Percentiles rank a stretch among this genome's conserved stretches.
These are phyloP conservation scores for Melipona bicolor DNA, from an alignment of 2,888 invertebrate species.

Conservation along the genomic window DNA sequence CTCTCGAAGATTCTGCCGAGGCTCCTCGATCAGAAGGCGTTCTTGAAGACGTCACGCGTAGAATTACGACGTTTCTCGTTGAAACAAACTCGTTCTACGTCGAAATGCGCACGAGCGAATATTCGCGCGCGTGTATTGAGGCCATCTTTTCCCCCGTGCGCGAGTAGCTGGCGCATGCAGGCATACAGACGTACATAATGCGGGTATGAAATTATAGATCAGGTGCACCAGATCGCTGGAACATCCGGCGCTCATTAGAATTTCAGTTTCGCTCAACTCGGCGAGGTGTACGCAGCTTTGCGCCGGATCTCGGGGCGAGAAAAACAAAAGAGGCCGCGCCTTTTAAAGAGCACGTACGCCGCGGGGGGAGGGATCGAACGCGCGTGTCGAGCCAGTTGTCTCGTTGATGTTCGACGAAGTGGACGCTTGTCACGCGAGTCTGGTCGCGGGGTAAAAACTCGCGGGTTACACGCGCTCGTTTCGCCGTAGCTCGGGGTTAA, in stretches of 20 bases:
- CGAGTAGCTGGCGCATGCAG: slow-evolving; percentile 35
- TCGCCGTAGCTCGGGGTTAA: neutral
- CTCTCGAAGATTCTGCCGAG: no score
- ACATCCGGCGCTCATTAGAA: slow-evolving; percentile 57
- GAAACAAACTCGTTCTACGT: neutral
- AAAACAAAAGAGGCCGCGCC: slow-evolving; percentile 29
- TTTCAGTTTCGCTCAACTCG: slow-evolving; percentile 55
- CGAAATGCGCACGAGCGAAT: neutral
- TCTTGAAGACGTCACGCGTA: no score
- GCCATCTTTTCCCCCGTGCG: neutral
- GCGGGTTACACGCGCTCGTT: no score
- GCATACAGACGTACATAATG: slow-evolving; percentile 46
- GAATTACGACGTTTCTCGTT: neutral
- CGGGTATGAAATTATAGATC: slow-evolving; percentile 67
- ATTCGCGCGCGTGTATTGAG: neutral
- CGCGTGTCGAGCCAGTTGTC: slow-evolving; percentile 10
- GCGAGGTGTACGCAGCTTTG: slow-evolving; percentile 31
- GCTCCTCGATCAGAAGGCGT: no score
- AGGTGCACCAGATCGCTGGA: slow-evolving; percentile 52
- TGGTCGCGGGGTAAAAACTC: neutral
- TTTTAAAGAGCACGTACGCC: slow-evolving; percentile 12
- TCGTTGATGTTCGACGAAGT: slow-evolving; percentile 20
- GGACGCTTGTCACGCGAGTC: slow-evolving; percentile 6
- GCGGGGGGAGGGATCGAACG: neutral
- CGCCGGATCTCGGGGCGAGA: slow-evolving; percentile 47